Evolutionary conservation across 2,797 vertebrate genomes (phyloP), one percentile per base, ranked within the genome.

Genomic region (Sebastes variabilis): DNA sequence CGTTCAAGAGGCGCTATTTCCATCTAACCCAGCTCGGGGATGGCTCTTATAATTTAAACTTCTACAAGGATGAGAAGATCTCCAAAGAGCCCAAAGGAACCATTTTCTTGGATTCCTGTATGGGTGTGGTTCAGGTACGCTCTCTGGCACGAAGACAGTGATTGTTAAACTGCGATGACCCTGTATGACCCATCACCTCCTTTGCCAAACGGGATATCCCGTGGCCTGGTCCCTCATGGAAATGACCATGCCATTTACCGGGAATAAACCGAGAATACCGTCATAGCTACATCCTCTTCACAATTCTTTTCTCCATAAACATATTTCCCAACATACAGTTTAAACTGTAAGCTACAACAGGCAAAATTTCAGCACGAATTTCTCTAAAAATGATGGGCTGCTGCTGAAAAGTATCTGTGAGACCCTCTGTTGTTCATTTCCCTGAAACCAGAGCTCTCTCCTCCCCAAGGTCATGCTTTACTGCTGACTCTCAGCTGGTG

Each of bases 61-160:
- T 99, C 95, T 99, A 99, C 94, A 99, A 99, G 93, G 99, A 99
- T 88, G 99, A 99, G 89, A 99, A 99, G 94, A 98, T 98, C 92
- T 99, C 98, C 83, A 99, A 99, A 91, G 99, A 99, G 89, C 98
- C 99, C 7, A 99, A 99, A 94, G 99, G 99, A 86, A 99, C 98
- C 10, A 99, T 99, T 93, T 99, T 99, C 95, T 90, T 99, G 87
- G 98, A 99, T 94, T 99, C 98, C 22, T 99, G 98, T 69, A 99
- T 99, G 98, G 98, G 98, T 9, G 98, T 99, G 46, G 96, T 99
- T 87, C 98, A 99, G 97, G 98, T 99, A 97, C 1, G 54, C 30
- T 73, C 52, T 72, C 32, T 81, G 55, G 68, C 60, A 38, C 4
- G 2, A 72, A 67, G 22, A 4, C 67, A 36, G 30, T 34, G 25